Evolutionary conservation across 37 sponge, comb jelly and placozoan species (phyloP).

Genomic region (Haliclona indistincta): DNA sequence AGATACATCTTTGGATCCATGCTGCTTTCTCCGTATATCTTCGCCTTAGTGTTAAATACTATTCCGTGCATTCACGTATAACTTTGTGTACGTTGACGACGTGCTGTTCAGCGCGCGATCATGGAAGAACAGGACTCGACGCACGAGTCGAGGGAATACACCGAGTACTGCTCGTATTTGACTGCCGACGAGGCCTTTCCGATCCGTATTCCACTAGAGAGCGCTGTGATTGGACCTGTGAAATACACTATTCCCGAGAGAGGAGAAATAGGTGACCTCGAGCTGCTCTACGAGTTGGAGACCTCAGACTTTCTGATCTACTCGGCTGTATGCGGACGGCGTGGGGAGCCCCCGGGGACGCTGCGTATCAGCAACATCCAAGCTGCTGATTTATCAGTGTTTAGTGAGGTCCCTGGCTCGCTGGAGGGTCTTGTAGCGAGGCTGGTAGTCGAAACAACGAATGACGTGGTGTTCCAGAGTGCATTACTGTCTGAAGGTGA

Average conservation of each 20-base stretch:
- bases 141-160: too few relatives aligned
- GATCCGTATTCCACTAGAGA: constrained; percentile 41
- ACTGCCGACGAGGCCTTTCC: constrained; percentile 39
- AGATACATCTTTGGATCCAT: constrained; percentile 57
- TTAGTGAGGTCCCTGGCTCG: constrained; percentile 46
- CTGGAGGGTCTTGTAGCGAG: constrained; percentile 54
- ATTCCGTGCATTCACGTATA: too few relatives aligned
- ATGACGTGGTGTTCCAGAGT: neutral
- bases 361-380: constrained; percentile 27
- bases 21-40: too few relatives aligned
- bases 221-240: constrained; percentile 28
- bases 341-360: constrained; percentile 13
- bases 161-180: constrained; percentile 6
- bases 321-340: neutral
- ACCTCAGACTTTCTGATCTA: constrained; percentile 43
- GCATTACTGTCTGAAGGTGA: neutral
- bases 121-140: too few relatives aligned
- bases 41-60: too few relatives aligned
- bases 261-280: constrained; percentile 21
- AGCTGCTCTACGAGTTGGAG: constrained; percentile 47
- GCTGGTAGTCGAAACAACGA: constrained; percentile 49
- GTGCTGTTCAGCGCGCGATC: too few relatives aligned
- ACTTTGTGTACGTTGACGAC: too few relatives aligned
- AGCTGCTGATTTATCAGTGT: constrained; percentile 44
- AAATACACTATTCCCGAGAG: constrained; percentile 4